Percentiles rank a stretch among this genome's conserved stretches.
Evolutionary conservation across 2,113 vertebrate species (phyloP).

Genomic region (Pterophyllum scalare): DNA sequence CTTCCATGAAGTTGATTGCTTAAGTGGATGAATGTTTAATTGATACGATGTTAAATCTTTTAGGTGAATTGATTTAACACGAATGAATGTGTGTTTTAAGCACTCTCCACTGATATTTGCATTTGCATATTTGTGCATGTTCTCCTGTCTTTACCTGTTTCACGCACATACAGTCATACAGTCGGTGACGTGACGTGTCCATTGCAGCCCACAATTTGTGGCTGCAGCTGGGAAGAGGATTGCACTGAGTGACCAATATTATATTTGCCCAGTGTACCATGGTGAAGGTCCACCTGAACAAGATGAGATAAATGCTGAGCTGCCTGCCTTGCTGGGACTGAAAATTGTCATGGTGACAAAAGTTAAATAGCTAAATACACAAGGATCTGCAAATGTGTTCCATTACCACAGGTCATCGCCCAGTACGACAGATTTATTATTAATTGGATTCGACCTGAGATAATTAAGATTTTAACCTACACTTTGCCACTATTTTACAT

Average conservation of each 20-base stretch:
- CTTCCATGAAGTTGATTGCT: not conserved
- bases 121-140: not conserved
- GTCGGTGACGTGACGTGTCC: not conserved
- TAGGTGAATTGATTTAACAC: not conserved
- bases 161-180: not conserved
- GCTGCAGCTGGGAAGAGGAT: conserved; percentile 46
- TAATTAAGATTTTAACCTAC: conserved; percentile 6
- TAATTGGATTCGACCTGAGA: conserved; percentile 5
- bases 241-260: conserved; percentile 43
- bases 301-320: conserved; percentile 30
- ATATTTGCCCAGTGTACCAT: conserved; percentile 23
- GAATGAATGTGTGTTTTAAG: not conserved
- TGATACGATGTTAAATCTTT: not conserved
- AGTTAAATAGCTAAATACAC: not conserved
- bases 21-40: not conserved
- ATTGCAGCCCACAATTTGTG: conserved; percentile 20
- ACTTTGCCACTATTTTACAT: not conserved
- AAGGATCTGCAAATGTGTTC: not conserved
- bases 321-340: not conserved
- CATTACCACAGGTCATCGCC: not conserved
- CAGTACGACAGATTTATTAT: conserved; percentile 25
- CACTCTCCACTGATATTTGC: not conserved
- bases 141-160: not conserved
- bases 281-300: conserved; percentile 27
- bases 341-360: conserved; percentile 2